These are phyloP conservation scores for Plectrocnemia conspersa DNA, from an alignment of 1,140 invertebrate species.

Conservation along the genomic window DNA sequence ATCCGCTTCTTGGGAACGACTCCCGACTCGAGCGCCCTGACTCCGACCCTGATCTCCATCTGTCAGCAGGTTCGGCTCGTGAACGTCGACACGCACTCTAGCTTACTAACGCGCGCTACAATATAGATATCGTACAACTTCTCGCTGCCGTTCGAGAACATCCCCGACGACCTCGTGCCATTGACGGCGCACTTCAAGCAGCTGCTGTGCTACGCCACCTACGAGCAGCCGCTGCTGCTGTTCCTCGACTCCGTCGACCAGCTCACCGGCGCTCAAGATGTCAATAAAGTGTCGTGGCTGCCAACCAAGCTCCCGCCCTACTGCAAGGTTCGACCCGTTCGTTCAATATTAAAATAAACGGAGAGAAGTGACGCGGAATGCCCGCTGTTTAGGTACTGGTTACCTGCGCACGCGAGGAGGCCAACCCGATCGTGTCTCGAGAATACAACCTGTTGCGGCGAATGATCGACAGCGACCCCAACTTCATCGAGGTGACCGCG, in stretches of 20 bases:
- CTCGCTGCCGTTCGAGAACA: slow-evolving; percentile 85
- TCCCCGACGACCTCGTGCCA: slow-evolving; percentile 93
- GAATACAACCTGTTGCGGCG: slow-evolving; percentile 81
- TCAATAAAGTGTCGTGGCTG: slow-evolving; percentile 95
- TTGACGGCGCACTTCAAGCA: slow-evolving; percentile 95
- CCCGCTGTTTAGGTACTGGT: slow-evolving; percentile 71
- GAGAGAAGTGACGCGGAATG: neutral
- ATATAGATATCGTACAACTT: slow-evolving; percentile 91
- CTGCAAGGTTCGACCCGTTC: slow-evolving; percentile 68
- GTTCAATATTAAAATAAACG: neutral
- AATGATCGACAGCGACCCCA: slow-evolving; percentile 86
- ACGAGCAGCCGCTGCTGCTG: slow-evolving; percentile 77
- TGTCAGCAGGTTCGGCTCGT: slow-evolving; percentile 90
- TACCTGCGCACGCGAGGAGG: slow-evolving; percentile 81
- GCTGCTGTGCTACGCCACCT: slow-evolving; percentile 74
- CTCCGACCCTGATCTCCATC: slow-evolving; percentile 90
- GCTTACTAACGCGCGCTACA: too few species aligned
- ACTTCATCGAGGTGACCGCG: slow-evolving; percentile 91
- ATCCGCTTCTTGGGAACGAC: slow-evolving; percentile 94
- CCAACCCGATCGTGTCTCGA: slow-evolving; percentile 77
- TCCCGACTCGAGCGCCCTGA: slow-evolving; percentile 90
- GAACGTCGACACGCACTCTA: too few species aligned
- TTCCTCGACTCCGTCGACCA: slow-evolving; percentile 94
- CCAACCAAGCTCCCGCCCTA: slow-evolving; percentile 82
- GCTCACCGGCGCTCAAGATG: slow-evolving; percentile 88